Evolutionary conservation across 2,797 vertebrate species (phyloP).

Genomic region (Petrocephalus schoutedeni): DNA sequence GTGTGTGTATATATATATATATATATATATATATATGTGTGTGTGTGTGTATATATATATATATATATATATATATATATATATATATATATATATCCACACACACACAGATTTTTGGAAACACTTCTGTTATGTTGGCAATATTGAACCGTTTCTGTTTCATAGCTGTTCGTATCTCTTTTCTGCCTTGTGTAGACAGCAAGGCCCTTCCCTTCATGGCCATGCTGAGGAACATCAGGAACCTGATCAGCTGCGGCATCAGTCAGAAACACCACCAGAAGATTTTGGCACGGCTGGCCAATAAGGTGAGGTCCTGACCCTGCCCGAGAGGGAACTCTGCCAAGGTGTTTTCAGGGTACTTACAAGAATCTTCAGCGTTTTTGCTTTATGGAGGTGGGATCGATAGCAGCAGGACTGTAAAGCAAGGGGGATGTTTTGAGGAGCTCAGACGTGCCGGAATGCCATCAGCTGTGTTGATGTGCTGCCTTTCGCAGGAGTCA

Average conservation of each 20-base stretch:
- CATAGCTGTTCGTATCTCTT: background rate
- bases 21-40: no score
- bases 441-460: background rate
- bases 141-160: background rate
- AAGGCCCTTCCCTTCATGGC: slow-evolving; percentile 83
- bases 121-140: background rate
- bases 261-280: slow-evolving; percentile 69
- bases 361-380: background rate
- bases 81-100: no score
- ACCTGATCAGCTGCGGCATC: slow-evolving; percentile 70
- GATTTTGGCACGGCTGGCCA: slow-evolving; percentile 65
- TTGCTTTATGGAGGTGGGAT: background rate
- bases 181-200: slow-evolving; percentile 53
- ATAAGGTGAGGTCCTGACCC: slow-evolving; percentile 53
- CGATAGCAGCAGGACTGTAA: background rate
- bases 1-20: no score
- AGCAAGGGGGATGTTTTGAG: background rate
- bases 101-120: background rate
- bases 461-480: background rate
- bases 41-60: no score
- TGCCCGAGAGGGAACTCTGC: background rate
- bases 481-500: slow-evolving; percentile 56
- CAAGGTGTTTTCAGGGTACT: background rate
- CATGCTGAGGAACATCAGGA: slow-evolving; percentile 82
- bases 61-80: no score